Base-by-base conservation (phyloP, 2,113 vertebrate genomes). In the Indicator indicator region DNA sequence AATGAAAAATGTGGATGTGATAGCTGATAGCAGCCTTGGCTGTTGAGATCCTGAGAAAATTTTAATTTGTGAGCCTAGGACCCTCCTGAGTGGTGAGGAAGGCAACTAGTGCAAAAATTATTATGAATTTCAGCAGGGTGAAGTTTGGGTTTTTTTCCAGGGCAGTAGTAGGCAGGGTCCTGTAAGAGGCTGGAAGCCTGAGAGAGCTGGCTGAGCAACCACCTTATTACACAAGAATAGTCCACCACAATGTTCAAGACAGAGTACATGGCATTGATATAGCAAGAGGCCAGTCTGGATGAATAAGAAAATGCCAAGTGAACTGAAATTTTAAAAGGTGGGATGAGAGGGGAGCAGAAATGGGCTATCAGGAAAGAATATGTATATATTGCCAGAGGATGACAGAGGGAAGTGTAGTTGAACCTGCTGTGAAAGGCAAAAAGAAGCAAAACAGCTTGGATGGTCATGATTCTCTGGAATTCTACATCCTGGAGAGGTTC, bases 231-330 rank as follows among this genome's bases (percentile, higher is more conserved):
- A 56, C 27, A 71, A 24, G 33, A 67, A 33, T 3, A 78, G 24
- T 18, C 11, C 32, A 33, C 27, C 6, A 14, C 24, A 16, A 27
- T 4, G 30, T 5, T 23, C 6, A 38, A 46, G 52, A 44, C 9
- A 23, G 33, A 32, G n/a, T 28, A 50, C 1, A 0, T 19, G 36
- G 7, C 36, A 55, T 8, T 0, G 0, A 19, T 15, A 18, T 0
- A 68, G 70, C 24, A 74, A n/a, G 52, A 84, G 27, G 24, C 19
- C 77, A 71, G 54, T 9, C 30, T 71, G n/a, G 14, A 3, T 55
- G 24, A 71, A 82, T 1, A 78, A 23, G 33, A 16, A 82, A 78
- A 75, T 19, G 6, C 13, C 1, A 2, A 75, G 27, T 23, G 19
- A 83, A 38, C 9, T 21, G 50, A 60, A 14, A 12, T 27, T 14